Conservation (phyloP, 1,140 invertebrate genomes). For the Berghia stephanieae region DNA sequence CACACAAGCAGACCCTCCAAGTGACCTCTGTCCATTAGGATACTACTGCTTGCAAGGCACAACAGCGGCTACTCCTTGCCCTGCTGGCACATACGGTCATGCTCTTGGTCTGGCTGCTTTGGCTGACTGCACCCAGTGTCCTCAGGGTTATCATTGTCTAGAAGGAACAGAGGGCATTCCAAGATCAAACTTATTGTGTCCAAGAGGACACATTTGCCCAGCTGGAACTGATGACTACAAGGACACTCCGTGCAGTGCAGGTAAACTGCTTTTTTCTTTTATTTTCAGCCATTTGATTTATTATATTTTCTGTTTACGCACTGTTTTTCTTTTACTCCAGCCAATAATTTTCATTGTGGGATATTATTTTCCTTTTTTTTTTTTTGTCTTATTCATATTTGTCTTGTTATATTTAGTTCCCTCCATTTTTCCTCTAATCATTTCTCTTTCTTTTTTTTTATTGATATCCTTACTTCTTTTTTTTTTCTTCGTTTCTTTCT, state of each 20-base stretch:
- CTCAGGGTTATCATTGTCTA: constrained; percentile 59
- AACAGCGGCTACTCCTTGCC: constrained; percentile 47
- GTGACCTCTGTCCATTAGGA: constrained; percentile 51
- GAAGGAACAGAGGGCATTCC: constrained; percentile 52
- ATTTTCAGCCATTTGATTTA: no score
- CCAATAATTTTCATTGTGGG: no score
- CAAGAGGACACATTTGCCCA: constrained; percentile 56
- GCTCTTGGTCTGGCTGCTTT: constrained; percentile 38
- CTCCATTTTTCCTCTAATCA: no score
- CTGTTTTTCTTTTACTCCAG: no score
- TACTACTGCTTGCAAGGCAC: constrained; percentile 59
- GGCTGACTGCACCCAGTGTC: constrained; percentile 51
- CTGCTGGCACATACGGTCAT: constrained; percentile 56
- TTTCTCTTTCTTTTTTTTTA: no score
- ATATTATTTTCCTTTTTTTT: no score
- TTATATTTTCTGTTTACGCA: no score
- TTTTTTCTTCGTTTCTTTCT: no score
- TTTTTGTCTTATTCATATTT: no score
- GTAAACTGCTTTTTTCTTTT: no score
- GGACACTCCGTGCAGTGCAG: constrained; percentile 51
- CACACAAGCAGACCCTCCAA: constrained; percentile 44
- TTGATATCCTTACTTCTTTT: no score
- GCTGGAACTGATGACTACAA: constrained; percentile 50
- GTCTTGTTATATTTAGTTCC: no score
- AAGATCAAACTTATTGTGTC: constrained; percentile 50